Evolutionary conservation across 2,113 vertebrate genomes (phyloP), one percentile per base, ranked within the genome.

Genomic region (Dendropsophus ebraccatus): DNA sequence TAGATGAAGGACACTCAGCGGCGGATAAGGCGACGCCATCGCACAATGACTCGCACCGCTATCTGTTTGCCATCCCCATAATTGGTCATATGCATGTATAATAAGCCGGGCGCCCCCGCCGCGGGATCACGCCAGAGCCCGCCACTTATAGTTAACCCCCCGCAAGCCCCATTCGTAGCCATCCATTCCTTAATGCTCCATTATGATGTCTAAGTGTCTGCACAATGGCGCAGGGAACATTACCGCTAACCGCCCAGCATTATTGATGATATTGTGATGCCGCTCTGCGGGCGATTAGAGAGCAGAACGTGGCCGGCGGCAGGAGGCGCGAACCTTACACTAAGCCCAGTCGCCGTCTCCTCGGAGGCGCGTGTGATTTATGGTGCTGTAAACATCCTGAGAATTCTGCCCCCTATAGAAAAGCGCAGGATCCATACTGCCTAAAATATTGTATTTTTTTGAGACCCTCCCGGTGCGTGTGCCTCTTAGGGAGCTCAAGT

Each of bases 61-160:
- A 84, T 76, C 83, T 84, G 82, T 74, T 76, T 83, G 80, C 41
- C 45, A 52, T 32, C 12, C 56, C 14, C 76, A 25, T 85, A 85
- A 85, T 85, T 85, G 83, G 41, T 73, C 45, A n/a, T 85, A 77
- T 85, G 83, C n/a, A 85, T 77, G 58, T 67, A 50, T 84, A 84
- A 84, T 84, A 60, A 41, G 82, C 70, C 25, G 17, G 74, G 56
- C 58, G 47, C 25, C 69, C 7, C 82, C 35, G 69, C 73, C 8
- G 41, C 41, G 41, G 41, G 56, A 62, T 50, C 49, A 83, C 54
- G 13, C 16, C 28, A 32, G 21, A 25, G 2, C 19, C 10, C 21
- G 32, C 13, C n/a, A 28, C 52, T 41, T 21, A 30, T 75, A 84
- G 75, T 85, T 85, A 84, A 76, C 83, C 83, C 82, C 83, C 83